A percentile compares a stretch with the other conserved stretches of the same genome.
Conservation (phyloP, 2,797 vertebrate genomes). For the Gephyroberyx darwinii region DNA sequence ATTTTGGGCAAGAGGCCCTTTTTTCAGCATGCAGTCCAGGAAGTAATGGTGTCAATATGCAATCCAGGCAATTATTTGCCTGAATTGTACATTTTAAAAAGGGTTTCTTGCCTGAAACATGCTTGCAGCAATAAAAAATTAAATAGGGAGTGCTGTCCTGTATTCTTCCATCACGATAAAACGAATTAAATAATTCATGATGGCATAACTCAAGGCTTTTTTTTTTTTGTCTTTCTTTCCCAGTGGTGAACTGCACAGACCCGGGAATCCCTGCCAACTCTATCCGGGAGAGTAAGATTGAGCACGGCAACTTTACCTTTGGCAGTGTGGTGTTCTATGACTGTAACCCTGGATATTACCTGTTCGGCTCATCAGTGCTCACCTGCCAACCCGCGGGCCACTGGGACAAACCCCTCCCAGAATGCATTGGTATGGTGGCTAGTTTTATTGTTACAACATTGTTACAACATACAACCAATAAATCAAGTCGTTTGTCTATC, state of each 20-base stretch:
- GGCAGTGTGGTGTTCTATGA: constrained; percentile 97
- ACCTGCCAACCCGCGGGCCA: constrained; percentile 94
- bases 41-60: constrained; percentile 25
- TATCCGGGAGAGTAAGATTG: constrained; percentile 97
- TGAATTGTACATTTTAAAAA: constrained; percentile 29
- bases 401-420: constrained; percentile 97
- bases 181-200: constrained; percentile 38
- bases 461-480: neutral
- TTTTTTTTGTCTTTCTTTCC: constrained; percentile 13
- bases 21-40: constrained; percentile 23
- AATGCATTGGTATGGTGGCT: constrained; percentile 91
- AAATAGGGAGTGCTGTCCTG: constrained; percentile 38
- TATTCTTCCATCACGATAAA: constrained; percentile 26
- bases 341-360: constrained; percentile 95
- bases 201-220: constrained; percentile 10
- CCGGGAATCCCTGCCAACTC: constrained; percentile 97
- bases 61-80: constrained; percentile 22
- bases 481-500: constrained; percentile 1
- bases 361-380: constrained; percentile 95
- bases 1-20: neutral
- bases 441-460: constrained; percentile 33
- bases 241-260: constrained; percentile 98
- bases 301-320: constrained; percentile 96
- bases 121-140: constrained; percentile 30
- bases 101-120: constrained; percentile 35